Conservation (phyloP, 2,797 vertebrate genomes). For the Clarias platycephalus region DNA sequence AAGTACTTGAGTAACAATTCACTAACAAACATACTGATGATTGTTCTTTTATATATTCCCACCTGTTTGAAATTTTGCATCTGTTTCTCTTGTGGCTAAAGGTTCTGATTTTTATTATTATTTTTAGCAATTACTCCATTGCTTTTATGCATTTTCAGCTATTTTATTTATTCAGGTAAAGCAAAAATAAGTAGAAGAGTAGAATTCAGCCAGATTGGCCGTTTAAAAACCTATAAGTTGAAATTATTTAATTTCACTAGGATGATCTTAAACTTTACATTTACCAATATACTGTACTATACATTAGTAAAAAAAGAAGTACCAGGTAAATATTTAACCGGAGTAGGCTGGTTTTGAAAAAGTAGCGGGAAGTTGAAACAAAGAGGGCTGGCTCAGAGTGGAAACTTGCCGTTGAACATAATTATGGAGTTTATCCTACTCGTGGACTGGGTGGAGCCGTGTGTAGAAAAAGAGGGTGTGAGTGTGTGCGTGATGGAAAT, state of each 20-base stretch:
- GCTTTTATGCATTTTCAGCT: background rate
- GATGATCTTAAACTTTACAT: background rate
- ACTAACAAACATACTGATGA: background rate
- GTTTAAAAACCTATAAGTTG: background rate
- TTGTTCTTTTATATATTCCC: background rate
- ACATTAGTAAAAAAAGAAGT: slow-evolving; percentile 37
- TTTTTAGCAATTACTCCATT: too few relatives aligned
- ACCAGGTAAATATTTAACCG: slow-evolving; percentile 46
- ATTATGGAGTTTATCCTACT: slow-evolving; percentile 64
- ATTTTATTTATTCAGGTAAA: background rate
- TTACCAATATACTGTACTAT: background rate
- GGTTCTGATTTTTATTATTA: background rate
- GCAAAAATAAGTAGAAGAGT: background rate
- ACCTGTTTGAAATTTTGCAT: background rate
- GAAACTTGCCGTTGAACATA: slow-evolving; percentile 69
- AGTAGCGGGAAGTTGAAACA: slow-evolving; percentile 65
- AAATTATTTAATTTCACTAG: background rate
- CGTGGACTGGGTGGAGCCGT: slow-evolving; percentile 59
- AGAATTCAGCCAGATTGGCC: background rate
- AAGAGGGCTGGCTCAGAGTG: slow-evolving; percentile 65
- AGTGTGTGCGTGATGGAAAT: background rate
- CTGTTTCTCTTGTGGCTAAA: background rate
- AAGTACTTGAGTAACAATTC: slow-evolving; percentile 61
- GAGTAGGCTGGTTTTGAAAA: slow-evolving; percentile 42
- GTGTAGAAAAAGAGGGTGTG: slow-evolving; percentile 23